Evolutionary conservation across 2,797 vertebrate species (phyloP).

Genomic region (Tragelaphus oryx): DNA sequence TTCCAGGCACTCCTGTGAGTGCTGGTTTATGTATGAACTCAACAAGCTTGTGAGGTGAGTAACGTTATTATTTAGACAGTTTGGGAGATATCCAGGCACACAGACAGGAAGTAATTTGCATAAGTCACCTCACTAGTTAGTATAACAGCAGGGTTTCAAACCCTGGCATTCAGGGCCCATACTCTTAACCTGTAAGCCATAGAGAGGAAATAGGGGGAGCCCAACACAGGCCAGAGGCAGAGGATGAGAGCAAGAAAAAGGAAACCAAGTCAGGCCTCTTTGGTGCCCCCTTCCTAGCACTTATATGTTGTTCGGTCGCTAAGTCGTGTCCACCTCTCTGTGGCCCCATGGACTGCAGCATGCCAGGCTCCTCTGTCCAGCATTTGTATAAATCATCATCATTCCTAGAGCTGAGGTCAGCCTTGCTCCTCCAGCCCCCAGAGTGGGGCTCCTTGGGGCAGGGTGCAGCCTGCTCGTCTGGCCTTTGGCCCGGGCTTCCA

Average conservation of each 20-base stretch:
- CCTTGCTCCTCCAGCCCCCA: background rate
- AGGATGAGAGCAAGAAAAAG: background rate
- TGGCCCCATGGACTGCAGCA: background rate
- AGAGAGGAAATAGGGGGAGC: background rate
- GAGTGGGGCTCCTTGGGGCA: background rate
- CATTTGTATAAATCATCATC: background rate
- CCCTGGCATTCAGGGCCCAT: background rate
- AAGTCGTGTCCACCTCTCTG: background rate
- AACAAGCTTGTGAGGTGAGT: background rate
- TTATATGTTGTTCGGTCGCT: background rate
- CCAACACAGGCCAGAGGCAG: background rate
- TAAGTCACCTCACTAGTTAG: background rate
- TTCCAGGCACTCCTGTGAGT: background rate
- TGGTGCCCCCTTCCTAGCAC: background rate
- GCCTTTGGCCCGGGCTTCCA: background rate
- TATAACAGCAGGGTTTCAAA: background rate
- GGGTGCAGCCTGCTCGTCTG: background rate
- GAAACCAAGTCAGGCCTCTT: background rate
- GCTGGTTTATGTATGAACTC: background rate
- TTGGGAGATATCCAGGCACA: background rate
- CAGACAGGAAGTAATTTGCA: background rate
- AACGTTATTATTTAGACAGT: background rate
- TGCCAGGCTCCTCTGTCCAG: background rate
- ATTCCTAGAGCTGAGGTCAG: background rate
- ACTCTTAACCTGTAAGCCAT: background rate